Conservation (phyloP, 2,888 invertebrate species). For the Caenorhabditis uteleia region DNA sequence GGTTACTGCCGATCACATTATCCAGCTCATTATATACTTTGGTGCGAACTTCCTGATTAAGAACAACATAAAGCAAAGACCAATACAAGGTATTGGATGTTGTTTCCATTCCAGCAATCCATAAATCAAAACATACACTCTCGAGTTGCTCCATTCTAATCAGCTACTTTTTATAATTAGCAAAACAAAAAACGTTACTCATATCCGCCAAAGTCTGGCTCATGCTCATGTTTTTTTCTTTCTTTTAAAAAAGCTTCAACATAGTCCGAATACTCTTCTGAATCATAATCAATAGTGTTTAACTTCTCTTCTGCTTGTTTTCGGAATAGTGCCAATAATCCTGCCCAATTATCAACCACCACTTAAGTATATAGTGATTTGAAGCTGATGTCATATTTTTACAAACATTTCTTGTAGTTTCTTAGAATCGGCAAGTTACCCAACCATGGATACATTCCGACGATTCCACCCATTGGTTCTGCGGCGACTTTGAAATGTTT, state of each 20-base stretch:
- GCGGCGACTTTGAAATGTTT: slow-evolving; percentile 36
- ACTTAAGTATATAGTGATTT: slow-evolving; percentile 17
- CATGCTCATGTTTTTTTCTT: slow-evolving; percentile 38
- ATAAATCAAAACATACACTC: slow-evolving; percentile 44
- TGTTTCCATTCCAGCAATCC: slow-evolving; percentile 55
- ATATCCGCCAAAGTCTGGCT: slow-evolving; percentile 27
- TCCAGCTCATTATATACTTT: slow-evolving; percentile 43
- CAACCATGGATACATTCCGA: slow-evolving; percentile 35
- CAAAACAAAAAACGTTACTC: slow-evolving; percentile 12
- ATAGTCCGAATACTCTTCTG: slow-evolving; percentile 39
- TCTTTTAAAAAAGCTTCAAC: slow-evolving; percentile 48
- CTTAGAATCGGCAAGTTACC: slow-evolving; percentile 24
- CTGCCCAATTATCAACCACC: slow-evolving; percentile 22
- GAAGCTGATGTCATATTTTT: not conserved
- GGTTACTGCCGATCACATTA: slow-evolving; percentile 26
- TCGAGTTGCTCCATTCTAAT: slow-evolving; percentile 33
- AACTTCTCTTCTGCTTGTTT: slow-evolving; percentile 28
- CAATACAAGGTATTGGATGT: slow-evolving; percentile 49
- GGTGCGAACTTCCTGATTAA: slow-evolving; percentile 28
- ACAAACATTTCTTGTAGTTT: slow-evolving; percentile 11
- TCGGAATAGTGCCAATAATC: slow-evolving; percentile 28
- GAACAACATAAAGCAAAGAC: slow-evolving; percentile 37
- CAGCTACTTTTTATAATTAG: not conserved
- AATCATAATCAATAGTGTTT: slow-evolving; percentile 34
- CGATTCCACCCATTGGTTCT: slow-evolving; percentile 24